phyloP scores from a whole-genome alignment of 2,888 invertebrate genomes.

The Choreutis nemorana region DNA sequence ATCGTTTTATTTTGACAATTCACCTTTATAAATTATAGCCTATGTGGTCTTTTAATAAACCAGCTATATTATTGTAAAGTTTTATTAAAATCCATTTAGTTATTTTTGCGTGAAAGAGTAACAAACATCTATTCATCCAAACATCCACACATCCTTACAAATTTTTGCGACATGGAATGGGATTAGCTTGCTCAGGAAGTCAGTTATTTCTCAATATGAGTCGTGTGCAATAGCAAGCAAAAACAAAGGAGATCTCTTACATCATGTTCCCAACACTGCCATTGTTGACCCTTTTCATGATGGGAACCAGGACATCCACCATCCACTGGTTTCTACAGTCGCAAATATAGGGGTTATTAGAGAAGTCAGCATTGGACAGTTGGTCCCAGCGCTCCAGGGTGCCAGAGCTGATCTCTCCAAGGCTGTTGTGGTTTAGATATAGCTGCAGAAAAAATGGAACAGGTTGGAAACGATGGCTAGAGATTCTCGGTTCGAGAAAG shows the following conservation, averaged over 20 bases:
- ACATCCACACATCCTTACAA: no score
- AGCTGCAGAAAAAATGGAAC: conserved; percentile 63
- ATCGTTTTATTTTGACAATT: no score
- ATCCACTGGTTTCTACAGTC: conserved; percentile 79
- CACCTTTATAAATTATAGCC: no score
- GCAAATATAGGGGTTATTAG: conserved; percentile 77
- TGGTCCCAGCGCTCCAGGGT: conserved; percentile 72
- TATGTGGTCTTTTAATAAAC: no score
- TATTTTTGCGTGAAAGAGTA: neutral
- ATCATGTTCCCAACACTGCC: conserved; percentile 34
- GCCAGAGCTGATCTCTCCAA: conserved; percentile 64
- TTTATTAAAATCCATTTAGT: neutral
- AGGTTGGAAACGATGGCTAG: no score
- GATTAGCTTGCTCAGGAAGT: no score
- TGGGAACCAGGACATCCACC: conserved; percentile 66
- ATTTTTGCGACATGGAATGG: no score
- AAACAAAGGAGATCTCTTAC: conserved; percentile 24
- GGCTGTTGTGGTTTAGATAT: conserved; percentile 73
- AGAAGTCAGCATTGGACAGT: conserved; percentile 69
- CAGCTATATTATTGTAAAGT: no score
- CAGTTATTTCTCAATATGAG: no score
- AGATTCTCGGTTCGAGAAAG: no score
- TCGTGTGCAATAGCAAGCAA: no score
- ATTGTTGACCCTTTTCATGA: conserved; percentile 37
- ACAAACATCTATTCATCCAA: no score